These are phyloP conservation scores for Drosophila pseudotalamancana DNA, from an alignment of 2,888 invertebrate genomes.

Conservation along the genomic window DNA sequence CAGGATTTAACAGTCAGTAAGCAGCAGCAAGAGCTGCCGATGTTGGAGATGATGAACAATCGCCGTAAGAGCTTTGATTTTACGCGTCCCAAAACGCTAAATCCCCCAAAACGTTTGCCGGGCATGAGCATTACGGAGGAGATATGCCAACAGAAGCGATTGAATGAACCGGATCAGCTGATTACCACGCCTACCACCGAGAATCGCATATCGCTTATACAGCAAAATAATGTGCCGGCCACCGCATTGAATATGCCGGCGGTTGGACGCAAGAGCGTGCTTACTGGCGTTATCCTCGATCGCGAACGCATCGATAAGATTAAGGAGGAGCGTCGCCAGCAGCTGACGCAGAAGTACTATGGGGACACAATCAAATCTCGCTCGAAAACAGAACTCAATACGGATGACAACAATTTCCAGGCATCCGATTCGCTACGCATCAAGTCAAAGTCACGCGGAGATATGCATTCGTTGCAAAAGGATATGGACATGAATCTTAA, in stretches of 20 bases:
- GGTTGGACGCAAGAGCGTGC: conserved; percentile 77
- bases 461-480: conserved; percentile 81
- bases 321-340: conserved; percentile 94
- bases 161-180: conserved; percentile 24
- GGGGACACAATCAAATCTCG: conserved; percentile 90
- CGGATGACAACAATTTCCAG: conserved; percentile 80
- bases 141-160: conserved; percentile 69
- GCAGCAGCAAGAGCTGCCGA: conserved; percentile 77
- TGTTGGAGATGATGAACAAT: conserved; percentile 70
- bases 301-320: conserved; percentile 95
- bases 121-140: conserved; percentile 83
- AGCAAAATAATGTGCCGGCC: conserved; percentile 85
- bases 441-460: conserved; percentile 84
- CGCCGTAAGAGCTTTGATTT: conserved; percentile 87
- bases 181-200: conserved; percentile 87
- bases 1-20: conserved; percentile 75
- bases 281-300: conserved; percentile 87
- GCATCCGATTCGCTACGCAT: conserved; percentile 80
- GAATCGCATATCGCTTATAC: conserved; percentile 87
- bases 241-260: conserved; percentile 35
- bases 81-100: conserved; percentile 86
- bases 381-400: conserved; percentile 83
- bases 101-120: conserved; percentile 86
- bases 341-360: conserved; percentile 93
- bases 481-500: conserved; percentile 82